Percentiles rank a stretch among this genome's conserved stretches.
Conservation (phyloP, 2,113 vertebrate species). For the Peromyscus polionotus region DNA sequence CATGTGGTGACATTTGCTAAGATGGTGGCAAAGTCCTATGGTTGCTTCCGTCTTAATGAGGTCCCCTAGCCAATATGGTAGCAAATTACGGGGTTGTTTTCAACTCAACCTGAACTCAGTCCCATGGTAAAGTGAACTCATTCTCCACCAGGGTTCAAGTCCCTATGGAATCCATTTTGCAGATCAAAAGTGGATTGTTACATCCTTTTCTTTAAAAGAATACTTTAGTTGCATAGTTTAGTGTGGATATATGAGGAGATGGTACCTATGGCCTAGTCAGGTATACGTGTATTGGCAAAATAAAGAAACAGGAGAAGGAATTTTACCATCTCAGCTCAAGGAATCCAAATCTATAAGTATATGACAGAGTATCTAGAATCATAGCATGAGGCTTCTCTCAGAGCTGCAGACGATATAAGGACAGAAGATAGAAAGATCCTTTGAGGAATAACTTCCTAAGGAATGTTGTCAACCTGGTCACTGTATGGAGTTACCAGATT, state of each 20-base stretch:
- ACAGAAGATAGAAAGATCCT: neutral
- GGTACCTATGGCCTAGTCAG: neutral
- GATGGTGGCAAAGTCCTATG: neutral
- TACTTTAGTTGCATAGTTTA: neutral
- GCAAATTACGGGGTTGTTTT: neutral
- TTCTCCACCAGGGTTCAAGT: neutral
- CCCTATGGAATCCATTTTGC: neutral
- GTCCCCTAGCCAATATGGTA: neutral
- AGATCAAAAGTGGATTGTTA: neutral
- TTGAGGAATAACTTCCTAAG: neutral
- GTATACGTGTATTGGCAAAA: neutral
- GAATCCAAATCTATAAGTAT: too few species aligned
- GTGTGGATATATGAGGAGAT: neutral
- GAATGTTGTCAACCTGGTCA: neutral
- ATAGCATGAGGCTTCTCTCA: neutral
- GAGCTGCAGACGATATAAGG: neutral
- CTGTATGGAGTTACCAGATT: neutral
- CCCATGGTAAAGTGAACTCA: neutral
- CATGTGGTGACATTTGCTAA: neutral
- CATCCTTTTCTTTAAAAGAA: neutral
- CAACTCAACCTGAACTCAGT: neutral
- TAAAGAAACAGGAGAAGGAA: neutral
- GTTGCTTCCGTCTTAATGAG: neutral
- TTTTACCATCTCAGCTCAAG: neutral
- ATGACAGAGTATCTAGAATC: neutral